Percentiles rank a stretch among this genome's conserved stretches.
These are phyloP conservation scores for Lepidurus packardi DNA, from an alignment of 1,140 invertebrate genomes.

Conservation along the genomic window DNA sequence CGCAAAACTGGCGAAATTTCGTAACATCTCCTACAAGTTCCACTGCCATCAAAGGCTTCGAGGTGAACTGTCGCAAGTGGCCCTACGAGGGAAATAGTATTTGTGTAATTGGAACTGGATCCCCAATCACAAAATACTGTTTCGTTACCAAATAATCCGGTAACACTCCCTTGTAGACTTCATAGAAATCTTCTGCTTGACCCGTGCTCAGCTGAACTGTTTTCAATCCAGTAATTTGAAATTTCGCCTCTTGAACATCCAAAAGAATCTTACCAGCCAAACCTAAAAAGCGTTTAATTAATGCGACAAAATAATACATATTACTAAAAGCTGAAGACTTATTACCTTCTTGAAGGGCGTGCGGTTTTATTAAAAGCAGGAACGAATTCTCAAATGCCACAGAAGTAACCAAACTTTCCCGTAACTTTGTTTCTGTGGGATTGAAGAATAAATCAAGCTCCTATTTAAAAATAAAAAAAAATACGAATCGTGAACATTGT, in stretches of 20 bases:
- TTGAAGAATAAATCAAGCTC: conserved; percentile 64
- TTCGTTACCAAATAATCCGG: conserved; percentile 65
- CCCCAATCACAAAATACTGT: conserved; percentile 24
- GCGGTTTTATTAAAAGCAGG: conserved; percentile 88
- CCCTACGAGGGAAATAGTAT: conserved; percentile 49
- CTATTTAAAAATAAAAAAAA: conserved; percentile 38
- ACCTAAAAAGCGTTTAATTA: conserved; percentile 40
- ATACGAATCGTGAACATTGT: conserved; percentile 33
- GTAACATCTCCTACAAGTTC: conserved; percentile 65
- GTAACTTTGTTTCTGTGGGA: conserved; percentile 45
- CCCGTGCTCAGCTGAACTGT: conserved; percentile 69
- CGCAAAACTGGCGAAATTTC: conserved; percentile 76
- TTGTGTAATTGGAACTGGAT: conserved; percentile 23
- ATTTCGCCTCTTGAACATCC: conserved; percentile 66
- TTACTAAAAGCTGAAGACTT: not conserved
- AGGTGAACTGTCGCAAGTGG: conserved; percentile 73
- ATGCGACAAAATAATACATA: not conserved
- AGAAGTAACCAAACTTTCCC: conserved; percentile 50
- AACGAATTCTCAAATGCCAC: conserved; percentile 56
- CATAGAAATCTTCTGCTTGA: conserved; percentile 84
- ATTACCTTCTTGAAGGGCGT: conserved; percentile 66
- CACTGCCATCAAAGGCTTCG: conserved; percentile 77
- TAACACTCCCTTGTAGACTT: conserved; percentile 87
- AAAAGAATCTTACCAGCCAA: conserved; percentile 62
- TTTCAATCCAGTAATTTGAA: conserved; percentile 69